Percentiles rank a stretch among this genome's conserved stretches.
phyloP scores from a whole-genome alignment of 1,140 invertebrate species.

The Tetramorium alpestre region DNA sequence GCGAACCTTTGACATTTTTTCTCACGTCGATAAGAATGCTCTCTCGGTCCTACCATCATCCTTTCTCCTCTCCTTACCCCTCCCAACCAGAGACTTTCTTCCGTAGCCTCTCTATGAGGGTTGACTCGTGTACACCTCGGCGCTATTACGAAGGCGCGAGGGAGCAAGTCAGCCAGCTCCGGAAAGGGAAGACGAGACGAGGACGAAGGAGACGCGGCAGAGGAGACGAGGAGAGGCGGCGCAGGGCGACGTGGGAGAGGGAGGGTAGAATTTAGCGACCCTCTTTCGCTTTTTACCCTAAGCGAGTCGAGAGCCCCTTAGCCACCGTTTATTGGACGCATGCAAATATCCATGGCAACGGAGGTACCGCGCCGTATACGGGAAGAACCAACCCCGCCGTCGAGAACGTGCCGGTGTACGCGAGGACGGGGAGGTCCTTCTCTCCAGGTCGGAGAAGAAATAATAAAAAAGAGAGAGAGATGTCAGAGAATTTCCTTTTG shows the following conservation, averaged over 20 bases:
- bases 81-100: slow-evolving; percentile 21
- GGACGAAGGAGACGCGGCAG: slow-evolving; percentile 56
- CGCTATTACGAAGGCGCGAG: slow-evolving; percentile 76
- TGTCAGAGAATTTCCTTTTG: slow-evolving; percentile 66
- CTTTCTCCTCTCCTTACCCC: slow-evolving; percentile 14
- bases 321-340: slow-evolving; percentile 86
- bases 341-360: slow-evolving; percentile 87
- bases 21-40: slow-evolving; percentile 63
- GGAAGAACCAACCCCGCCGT: slow-evolving; percentile 60
- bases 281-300: slow-evolving; percentile 84
- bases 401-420: slow-evolving; percentile 54
- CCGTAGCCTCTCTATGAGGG: slow-evolving; percentile 55
- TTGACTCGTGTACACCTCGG: slow-evolving; percentile 70
- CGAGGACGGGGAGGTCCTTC: not conserved
- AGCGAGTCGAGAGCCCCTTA: slow-evolving; percentile 85
- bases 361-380: slow-evolving; percentile 62
- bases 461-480: slow-evolving; percentile 5
- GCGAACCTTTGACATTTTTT: slow-evolving; percentile 56
- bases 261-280: slow-evolving; percentile 80
- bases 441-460: slow-evolving; percentile 35
- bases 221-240: slow-evolving; percentile 51
- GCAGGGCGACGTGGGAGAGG: slow-evolving; percentile 34
- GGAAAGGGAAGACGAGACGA: slow-evolving; percentile 49
- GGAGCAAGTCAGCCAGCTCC: slow-evolving; percentile 64
- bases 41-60: slow-evolving; percentile 24